Evolutionary conservation across 2,113 vertebrate species (phyloP), one percentile per base, ranked within the genome.

Genomic region (Rhombomys opimus): DNA sequence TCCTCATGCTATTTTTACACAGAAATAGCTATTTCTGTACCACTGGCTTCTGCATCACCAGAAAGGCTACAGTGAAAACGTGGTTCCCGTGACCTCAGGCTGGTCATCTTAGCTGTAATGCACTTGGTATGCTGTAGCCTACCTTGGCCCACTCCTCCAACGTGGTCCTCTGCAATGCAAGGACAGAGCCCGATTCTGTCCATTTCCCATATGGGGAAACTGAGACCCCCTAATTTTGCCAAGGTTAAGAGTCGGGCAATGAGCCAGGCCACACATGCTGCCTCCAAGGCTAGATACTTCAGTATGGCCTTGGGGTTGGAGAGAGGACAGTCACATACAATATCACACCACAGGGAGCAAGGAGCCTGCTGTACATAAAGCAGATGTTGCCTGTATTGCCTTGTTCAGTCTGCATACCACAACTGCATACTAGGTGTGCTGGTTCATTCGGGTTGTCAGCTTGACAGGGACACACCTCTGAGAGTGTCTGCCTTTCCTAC

Each of bases 291-390:
- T 3, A 0, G 54, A 46, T 1, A 0, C 17, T 32, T 32, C 11
- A 41, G 32, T 2, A 1, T 7, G 2, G 1, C 20, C 23, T 7
- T 1, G 17, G 63, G 65, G 54, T 23, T 46, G 63, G 8, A 22
- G 13, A 32, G 20, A 82, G 77, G 76, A 12, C 23, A 17, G 20
- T 63, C 89, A 2, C 0, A 5, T 6, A 54, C 23, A 65, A 14
- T 7, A 18, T 17, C 12, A 6, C 0, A 0, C 61, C 2, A 0
- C 2, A 20, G 52, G 35, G 50, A 57, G 46, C 70, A 18, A 23
- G 17, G 61, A 54, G 27, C 61, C 13, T 7, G 23, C 1, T 35
- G 17, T 4, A 1, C 1, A 12, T 27, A 13, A 35, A 32, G 14
- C 30, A 32, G 7, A 1, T 14, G 57, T 54, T 1, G 7, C n/a